phyloP scores from a whole-genome alignment of 1,140 invertebrate genomes.

The Phymastichus coffea region DNA sequence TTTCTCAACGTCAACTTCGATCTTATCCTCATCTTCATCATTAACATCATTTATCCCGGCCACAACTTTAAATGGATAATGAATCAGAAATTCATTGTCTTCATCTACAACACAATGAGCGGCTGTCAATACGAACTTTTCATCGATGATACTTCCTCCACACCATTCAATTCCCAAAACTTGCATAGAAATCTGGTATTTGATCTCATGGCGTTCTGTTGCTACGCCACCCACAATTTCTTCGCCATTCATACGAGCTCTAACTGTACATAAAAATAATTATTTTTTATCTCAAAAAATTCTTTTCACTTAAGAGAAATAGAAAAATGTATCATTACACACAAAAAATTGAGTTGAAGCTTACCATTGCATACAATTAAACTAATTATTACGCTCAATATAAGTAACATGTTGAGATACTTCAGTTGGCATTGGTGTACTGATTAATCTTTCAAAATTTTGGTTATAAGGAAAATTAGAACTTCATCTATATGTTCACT shows the following conservation, averaged over 20 bases:
- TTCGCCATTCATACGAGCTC: not conserved
- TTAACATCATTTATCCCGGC: not conserved
- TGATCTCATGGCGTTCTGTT: conserved; percentile 32
- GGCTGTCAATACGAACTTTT: conserved; percentile 52
- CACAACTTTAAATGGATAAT: not conserved
- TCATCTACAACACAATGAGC: conserved; percentile 51
- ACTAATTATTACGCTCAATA: no score
- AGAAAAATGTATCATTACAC: no score
- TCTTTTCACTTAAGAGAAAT: no score
- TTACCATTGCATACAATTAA: no score
- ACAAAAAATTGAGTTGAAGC: no score
- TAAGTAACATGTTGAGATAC: no score
- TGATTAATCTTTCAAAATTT: no score
- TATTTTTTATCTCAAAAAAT: no score
- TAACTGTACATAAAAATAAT: no score
- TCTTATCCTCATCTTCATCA: not conserved
- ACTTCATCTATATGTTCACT: no score
- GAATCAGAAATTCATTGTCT: not conserved
- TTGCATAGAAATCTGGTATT: conserved; percentile 40
- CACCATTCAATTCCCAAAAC: conserved; percentile 50
- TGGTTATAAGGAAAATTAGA: no score
- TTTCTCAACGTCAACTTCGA: not conserved
- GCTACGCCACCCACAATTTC: conserved; percentile 11
- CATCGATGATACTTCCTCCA: conserved; percentile 52
- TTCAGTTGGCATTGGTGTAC: no score